phyloP scores from a whole-genome alignment of 2,888 invertebrate genomes.

The Eubasilissa splendida region DNA sequence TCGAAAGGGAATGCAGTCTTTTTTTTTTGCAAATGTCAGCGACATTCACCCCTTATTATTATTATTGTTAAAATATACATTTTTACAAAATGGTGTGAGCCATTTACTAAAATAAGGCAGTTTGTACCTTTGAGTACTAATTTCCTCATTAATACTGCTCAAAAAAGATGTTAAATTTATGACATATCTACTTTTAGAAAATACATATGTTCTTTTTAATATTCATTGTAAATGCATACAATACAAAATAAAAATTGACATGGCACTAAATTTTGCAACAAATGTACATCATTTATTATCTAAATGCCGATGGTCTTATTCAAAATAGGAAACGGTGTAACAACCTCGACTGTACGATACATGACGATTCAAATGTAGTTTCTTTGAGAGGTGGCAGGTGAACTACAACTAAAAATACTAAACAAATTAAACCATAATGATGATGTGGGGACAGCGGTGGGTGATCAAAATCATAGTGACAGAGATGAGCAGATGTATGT shows the following conservation, averaged over 20 bases:
- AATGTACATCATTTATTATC: neutral
- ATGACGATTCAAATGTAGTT: neutral
- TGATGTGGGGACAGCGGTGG: slow-evolving; percentile 78
- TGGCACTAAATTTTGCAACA: neutral
- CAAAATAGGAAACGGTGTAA: neutral
- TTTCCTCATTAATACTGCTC: slow-evolving; percentile 16
- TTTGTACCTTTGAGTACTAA: neutral
- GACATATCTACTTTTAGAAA: too few species aligned
- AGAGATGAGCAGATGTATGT: slow-evolving; percentile 78
- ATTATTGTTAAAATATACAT: neutral
- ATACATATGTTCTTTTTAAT: neutral
- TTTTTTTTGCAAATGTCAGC: slow-evolving; percentile 6
- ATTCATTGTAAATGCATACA: neutral
- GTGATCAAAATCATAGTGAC: slow-evolving; percentile 78
- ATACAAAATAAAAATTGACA: neutral
- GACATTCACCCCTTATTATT: slow-evolving; percentile 22
- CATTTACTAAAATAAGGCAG: slow-evolving; percentile 6
- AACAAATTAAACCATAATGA: slow-evolving; percentile 73
- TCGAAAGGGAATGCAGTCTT: slow-evolving; percentile 18
- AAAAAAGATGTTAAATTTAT: too few species aligned
- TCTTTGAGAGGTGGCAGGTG: slow-evolving; percentile 19
- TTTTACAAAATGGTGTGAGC: neutral
- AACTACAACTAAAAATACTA: slow-evolving; percentile 31
- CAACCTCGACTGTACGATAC: neutral
- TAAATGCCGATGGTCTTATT: neutral